Evolutionary conservation across 2,113 vertebrate genomes (phyloP).

Genomic region (Ophiodon elongatus): DNA sequence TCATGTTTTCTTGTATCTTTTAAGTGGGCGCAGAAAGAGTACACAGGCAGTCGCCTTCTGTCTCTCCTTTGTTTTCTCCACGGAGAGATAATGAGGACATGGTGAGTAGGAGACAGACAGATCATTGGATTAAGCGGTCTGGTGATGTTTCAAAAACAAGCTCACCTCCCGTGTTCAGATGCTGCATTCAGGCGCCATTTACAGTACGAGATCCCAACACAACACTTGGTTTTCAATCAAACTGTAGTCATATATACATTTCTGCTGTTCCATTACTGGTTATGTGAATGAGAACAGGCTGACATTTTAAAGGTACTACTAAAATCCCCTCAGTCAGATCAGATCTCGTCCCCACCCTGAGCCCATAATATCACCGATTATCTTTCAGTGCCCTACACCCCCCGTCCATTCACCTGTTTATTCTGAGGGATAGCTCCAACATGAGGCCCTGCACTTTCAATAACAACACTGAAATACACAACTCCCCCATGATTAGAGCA

Average conservation of each 20-base stretch:
- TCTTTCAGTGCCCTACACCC: not conserved
- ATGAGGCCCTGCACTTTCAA: too few relatives aligned
- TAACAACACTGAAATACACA: too few relatives aligned
- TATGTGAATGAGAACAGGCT: not conserved
- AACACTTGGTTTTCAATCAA: not conserved
- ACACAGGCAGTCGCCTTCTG: not conserved
- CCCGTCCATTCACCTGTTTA: too few relatives aligned
- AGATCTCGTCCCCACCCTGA: conserved; percentile 6
- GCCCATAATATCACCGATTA: conserved; percentile 21
- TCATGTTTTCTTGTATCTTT: not conserved
- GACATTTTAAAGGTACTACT: not conserved
- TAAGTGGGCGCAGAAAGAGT: not conserved
- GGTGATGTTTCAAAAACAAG: conserved; percentile 38
- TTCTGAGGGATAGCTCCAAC: too few relatives aligned
- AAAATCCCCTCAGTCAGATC: not conserved
- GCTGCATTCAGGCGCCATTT: not conserved
- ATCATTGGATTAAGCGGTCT: conserved; percentile 49
- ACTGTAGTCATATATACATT: not conserved
- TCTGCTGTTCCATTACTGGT: not conserved
- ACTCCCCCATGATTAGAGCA: too few relatives aligned
- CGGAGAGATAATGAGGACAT: not conserved
- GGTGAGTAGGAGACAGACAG: conserved; percentile 15
- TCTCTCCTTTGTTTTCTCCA: not conserved
- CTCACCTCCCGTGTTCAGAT: not conserved
- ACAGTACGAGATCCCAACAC: not conserved